Evolutionary conservation across 2,888 invertebrate genomes (phyloP).

Genomic region (Rhodophaea formosa): DNA sequence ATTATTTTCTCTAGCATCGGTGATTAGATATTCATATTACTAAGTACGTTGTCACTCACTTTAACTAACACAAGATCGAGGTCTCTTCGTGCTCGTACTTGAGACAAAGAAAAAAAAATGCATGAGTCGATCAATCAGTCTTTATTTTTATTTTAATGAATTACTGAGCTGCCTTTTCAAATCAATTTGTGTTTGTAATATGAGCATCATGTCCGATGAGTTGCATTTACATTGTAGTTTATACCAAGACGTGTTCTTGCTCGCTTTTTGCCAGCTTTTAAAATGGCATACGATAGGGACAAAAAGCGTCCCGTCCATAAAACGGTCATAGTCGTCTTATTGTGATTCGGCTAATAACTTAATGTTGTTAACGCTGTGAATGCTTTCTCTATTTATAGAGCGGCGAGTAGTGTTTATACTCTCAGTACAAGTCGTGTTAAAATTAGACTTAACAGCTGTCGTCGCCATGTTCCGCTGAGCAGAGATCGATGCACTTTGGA

Average conservation of each 20-base stretch:
- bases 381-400: conserved; percentile 5
- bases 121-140: too few species aligned
- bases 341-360: conserved; percentile 11
- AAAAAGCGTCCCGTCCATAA: conserved; percentile 4
- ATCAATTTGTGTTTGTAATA: background rate
- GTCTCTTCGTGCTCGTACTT: too few species aligned
- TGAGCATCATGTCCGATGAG: background rate
- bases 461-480: background rate
- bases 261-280: background rate
- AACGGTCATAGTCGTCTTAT: conserved; percentile 6
- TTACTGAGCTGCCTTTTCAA: too few species aligned
- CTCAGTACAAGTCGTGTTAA: background rate
- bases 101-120: too few species aligned
- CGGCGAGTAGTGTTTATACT: background rate
- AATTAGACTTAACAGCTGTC: conserved; percentile 4
- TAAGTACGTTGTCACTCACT: too few species aligned
- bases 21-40: too few species aligned
- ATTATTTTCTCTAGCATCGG: too few species aligned
- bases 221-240: background rate
- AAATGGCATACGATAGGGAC: conserved; percentile 4
- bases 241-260: background rate
- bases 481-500: conserved; percentile 8
- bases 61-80: too few species aligned
- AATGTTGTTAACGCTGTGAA: conserved; percentile 4
- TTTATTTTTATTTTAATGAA: too few species aligned